A percentile compares a stretch with the other conserved stretches of the same genome.
Conservation (phyloP, 1,140 invertebrate genomes). For the Aphaenogaster ashmeadi region DNA sequence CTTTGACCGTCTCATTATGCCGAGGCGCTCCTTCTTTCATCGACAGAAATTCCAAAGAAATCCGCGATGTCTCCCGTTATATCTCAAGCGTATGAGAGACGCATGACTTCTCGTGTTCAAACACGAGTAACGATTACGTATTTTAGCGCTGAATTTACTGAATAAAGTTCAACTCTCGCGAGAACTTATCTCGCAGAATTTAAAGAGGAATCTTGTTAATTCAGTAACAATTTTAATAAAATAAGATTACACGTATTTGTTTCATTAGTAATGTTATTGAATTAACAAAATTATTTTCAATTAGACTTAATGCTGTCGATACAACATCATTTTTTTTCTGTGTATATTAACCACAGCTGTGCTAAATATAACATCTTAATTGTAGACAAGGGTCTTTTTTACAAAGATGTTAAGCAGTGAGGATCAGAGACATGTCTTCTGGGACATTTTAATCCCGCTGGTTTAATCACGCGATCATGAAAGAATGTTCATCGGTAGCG, state of each 20-base stretch:
- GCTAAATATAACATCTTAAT: background rate
- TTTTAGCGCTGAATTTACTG: background rate
- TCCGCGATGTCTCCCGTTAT: background rate
- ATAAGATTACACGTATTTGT: no score
- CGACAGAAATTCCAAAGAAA: background rate
- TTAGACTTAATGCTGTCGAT: no score
- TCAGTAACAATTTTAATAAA: no score
- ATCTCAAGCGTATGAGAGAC: background rate
- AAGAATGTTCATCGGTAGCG: background rate
- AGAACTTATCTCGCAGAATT: background rate
- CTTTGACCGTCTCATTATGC: conserved; percentile 9
- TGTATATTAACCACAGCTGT: no score
- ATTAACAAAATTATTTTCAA: no score
- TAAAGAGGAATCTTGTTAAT: background rate
- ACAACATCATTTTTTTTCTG: no score
- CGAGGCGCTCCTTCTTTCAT: background rate
- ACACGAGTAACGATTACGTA: background rate
- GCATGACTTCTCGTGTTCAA: background rate
- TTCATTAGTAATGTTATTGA: no score
- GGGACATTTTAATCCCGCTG: background rate
- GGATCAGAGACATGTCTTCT: background rate
- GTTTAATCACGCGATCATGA: background rate
- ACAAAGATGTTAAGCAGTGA: background rate
- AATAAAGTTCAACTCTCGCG: background rate
- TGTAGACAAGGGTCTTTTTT: background rate